phyloP scores from a whole-genome alignment of 2,888 invertebrate genomes.

The Phalera bucephala region DNA sequence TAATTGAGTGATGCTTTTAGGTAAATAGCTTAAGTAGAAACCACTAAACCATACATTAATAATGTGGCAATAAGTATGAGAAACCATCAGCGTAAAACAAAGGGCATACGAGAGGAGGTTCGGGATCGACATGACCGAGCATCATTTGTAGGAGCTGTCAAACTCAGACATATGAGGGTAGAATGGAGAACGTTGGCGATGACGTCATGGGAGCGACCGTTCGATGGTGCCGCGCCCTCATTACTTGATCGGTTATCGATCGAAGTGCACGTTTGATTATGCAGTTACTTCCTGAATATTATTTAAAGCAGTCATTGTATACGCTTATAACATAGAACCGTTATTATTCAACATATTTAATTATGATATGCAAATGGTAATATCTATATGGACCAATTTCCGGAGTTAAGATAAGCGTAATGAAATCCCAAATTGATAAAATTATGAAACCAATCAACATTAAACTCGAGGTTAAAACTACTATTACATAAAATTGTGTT shows the following conservation, averaged over 20 bases:
- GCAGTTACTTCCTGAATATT: constrained; percentile 17
- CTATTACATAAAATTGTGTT: no score
- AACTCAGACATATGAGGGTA: constrained; percentile 43
- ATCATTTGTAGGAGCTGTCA: constrained; percentile 47
- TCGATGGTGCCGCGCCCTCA: constrained; percentile 12
- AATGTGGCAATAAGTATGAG: constrained; percentile 18
- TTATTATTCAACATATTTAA: no score
- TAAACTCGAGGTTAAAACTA: no score
- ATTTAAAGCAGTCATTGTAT: no score
- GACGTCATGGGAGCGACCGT: constrained; percentile 28
- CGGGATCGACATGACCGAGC: constrained; percentile 32
- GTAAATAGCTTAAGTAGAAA: no score
- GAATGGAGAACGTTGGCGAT: constrained; percentile 28
- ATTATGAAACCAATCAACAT: no score
- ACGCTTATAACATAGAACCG: no score
- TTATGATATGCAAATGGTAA: no score
- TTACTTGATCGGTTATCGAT: constrained; percentile 16
- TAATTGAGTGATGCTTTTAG: no score
- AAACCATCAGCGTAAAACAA: constrained; percentile 33
- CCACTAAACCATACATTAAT: neutral
- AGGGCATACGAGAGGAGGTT: constrained; percentile 23
- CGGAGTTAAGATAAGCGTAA: no score
- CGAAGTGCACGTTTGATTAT: constrained; percentile 22
- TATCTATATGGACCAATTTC: no score
- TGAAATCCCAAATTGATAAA: no score